Percentiles rank a stretch among this genome's conserved stretches.
Conservation (phyloP, 2,113 vertebrate species). For the Bucco capensis region DNA sequence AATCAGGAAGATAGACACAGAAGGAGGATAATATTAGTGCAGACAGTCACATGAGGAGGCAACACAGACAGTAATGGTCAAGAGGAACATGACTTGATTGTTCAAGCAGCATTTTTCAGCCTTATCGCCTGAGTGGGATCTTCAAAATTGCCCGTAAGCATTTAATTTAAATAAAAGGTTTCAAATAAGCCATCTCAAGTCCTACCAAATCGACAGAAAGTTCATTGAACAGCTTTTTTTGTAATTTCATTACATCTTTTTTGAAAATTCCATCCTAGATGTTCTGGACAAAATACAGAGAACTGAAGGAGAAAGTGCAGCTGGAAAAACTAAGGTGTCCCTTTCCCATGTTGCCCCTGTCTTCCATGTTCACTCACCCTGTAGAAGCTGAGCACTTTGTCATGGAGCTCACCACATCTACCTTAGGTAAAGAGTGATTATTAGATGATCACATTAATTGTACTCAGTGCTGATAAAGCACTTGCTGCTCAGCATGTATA, state of each 20-base stretch:
- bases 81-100: background rate
- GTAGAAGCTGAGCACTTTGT: background rate
- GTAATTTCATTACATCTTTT: background rate
- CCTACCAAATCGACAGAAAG: background rate
- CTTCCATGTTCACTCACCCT: background rate
- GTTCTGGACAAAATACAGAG: background rate
- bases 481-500: background rate
- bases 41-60: background rate
- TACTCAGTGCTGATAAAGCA: background rate
- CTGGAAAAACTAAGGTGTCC: background rate
- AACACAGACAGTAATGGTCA: background rate
- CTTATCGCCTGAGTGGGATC: background rate
- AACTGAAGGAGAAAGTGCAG: background rate
- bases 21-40: background rate
- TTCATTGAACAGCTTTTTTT: background rate
- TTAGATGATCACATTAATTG: background rate
- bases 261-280: background rate
- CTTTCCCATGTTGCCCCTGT: background rate
- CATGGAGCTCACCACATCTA: background rate
- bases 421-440: background rate
- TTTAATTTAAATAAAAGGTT: background rate
- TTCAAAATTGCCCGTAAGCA: background rate
- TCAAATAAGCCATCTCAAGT: background rate
- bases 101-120: slow-evolving; percentile 8
- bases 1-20: background rate